Conservation (phyloP, 2,797 vertebrate species). For the Anomalospiza imberbis region DNA sequence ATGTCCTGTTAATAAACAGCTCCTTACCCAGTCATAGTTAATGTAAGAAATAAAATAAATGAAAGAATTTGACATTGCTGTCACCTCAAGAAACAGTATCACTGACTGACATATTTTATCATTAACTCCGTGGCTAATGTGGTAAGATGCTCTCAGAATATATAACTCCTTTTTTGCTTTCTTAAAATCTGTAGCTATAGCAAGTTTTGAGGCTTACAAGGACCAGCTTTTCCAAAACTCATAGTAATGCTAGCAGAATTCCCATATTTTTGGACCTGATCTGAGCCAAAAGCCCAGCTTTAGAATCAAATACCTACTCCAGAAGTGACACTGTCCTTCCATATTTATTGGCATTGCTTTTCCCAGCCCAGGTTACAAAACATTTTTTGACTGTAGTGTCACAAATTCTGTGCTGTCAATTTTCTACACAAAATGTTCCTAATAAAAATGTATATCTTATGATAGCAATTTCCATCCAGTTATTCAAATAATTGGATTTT, state of each 20-base stretch:
- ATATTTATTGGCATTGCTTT: neutral
- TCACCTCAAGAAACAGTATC: neutral
- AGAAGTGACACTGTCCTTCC: neutral
- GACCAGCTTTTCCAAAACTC: neutral
- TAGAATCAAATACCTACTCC: neutral
- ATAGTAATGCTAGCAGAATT: neutral
- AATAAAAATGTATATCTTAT: constrained; percentile 13
- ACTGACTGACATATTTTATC: neutral
- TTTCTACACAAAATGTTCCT: constrained; percentile 24
- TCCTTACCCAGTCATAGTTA: neutral
- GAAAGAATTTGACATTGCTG: neutral
- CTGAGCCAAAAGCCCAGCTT: neutral
- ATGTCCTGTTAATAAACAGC: neutral
- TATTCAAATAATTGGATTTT: constrained; percentile 61
- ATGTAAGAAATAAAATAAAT: neutral
- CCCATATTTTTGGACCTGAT: neutral
- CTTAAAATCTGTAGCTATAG: neutral
- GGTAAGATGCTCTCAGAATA: neutral
- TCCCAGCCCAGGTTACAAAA: neutral
- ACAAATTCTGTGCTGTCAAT: neutral
- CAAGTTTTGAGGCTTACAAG: neutral
- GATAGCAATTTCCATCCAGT: constrained; percentile 28
- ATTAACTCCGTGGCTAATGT: neutral
- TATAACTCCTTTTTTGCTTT: neutral
- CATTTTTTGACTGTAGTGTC: neutral